Evolutionary conservation across 2,113 vertebrate genomes (phyloP).

Genomic region (Spea multiplicata): DNA sequence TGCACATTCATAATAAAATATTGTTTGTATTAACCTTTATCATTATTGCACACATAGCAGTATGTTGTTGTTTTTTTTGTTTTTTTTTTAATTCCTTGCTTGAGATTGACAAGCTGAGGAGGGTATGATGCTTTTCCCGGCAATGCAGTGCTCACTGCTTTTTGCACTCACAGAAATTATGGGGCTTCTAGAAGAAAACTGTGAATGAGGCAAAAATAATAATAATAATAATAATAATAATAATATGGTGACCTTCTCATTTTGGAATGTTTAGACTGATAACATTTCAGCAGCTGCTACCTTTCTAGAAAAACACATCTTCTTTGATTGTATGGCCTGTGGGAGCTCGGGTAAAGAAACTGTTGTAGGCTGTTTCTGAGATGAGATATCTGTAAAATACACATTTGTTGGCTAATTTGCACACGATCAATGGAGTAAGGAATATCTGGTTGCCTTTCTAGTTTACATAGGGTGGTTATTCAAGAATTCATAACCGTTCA

Average conservation of each 20-base stretch:
- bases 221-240: background rate
- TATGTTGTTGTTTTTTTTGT: too few species aligned
- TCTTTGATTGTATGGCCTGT: too few species aligned
- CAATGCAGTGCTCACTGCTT: background rate
- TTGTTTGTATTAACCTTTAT: background rate
- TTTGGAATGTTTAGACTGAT: background rate
- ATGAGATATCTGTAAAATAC: too few species aligned
- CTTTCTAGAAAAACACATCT: background rate
- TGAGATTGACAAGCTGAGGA: background rate
- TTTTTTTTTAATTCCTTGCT: background rate
- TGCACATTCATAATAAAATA: conserved; percentile 11
- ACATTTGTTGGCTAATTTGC: too few species aligned
- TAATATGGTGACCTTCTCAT: background rate
- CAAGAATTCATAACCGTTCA: too few species aligned
- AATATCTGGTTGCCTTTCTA: too few species aligned
- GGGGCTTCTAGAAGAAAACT: background rate
- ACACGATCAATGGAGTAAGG: too few species aligned
- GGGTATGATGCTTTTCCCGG: background rate
- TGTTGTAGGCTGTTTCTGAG: too few species aligned
- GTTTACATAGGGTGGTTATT: too few species aligned
- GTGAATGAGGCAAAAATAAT: background rate
- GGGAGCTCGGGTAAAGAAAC: too few species aligned
- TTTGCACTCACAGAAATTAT: background rate
- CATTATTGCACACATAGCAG: conserved; percentile 5
- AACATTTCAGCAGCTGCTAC: background rate